A percentile compares a stretch with the other conserved stretches of the same genome.
Evolutionary conservation across 2,113 vertebrate species (phyloP).

Genomic region (Xenopus laevis): DNA sequence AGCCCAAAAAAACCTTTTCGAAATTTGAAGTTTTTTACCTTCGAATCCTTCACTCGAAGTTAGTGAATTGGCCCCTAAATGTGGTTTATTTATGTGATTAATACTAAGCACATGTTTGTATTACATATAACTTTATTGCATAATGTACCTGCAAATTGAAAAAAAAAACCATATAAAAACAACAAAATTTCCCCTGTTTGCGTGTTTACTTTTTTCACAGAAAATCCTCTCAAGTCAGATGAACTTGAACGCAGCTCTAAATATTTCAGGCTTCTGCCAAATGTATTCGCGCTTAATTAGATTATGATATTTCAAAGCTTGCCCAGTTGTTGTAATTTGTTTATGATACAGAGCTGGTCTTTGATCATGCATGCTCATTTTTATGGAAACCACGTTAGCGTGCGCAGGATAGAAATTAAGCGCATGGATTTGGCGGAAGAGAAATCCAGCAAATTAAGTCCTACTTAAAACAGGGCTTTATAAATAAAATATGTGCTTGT

Average conservation of each 20-base stretch:
- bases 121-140: too few relatives aligned
- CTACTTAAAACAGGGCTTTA: conserved; percentile 56
- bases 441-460: conserved; percentile 62
- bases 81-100: too few relatives aligned
- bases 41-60: too few relatives aligned
- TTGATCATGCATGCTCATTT: conserved; percentile 71
- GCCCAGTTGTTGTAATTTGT: conserved; percentile 70
- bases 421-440: conserved; percentile 58
- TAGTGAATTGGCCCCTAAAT: too few relatives aligned
- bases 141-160: too few relatives aligned
- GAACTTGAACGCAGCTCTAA: conserved; percentile 57
- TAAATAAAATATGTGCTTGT: conserved; percentile 55
- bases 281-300: conserved; percentile 70
- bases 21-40: too few relatives aligned
- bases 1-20: too few relatives aligned
- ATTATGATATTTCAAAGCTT: conserved; percentile 72
- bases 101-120: too few relatives aligned
- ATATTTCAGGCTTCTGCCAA: conserved; percentile 65
- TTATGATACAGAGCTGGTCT: conserved; percentile 66
- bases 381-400: conserved; percentile 64
- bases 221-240: conserved; percentile 35
- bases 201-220: conserved; percentile 21
- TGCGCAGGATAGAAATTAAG: conserved; percentile 62
- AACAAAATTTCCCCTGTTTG: conserved; percentile 24
- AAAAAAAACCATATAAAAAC: too few relatives aligned